Conservation (phyloP, 2,113 vertebrate genomes). For the Nothobranchius kuhntae region DNA sequence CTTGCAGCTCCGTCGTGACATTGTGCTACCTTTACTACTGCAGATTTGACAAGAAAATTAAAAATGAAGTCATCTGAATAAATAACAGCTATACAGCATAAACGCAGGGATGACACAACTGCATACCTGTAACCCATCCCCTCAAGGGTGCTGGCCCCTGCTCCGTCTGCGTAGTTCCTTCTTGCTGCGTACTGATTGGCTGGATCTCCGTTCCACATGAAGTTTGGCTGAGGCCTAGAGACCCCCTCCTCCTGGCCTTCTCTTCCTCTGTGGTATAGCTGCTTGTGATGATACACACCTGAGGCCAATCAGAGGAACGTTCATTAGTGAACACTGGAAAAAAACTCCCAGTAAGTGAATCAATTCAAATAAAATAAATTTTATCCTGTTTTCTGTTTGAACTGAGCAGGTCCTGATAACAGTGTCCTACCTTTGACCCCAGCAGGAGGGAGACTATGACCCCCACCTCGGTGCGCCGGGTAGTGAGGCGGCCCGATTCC, state of each 20-base stretch:
- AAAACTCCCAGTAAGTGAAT: no score
- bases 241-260: constrained; percentile 68
- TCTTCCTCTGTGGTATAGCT: constrained; percentile 68
- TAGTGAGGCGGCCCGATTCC: constrained; percentile 70
- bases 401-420: not conserved
- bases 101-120: not conserved
- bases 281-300: constrained; percentile 73
- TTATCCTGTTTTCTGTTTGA: not conserved
- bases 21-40: constrained; percentile 85
- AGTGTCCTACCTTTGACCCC: constrained; percentile 66
- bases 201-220: constrained; percentile 83
- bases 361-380: no score
- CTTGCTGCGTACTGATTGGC: constrained; percentile 82
- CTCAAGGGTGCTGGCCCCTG: constrained; percentile 76
- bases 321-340: not conserved
- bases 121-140: constrained; percentile 85
- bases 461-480: constrained; percentile 68
- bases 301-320: not conserved
- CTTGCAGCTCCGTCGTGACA: constrained; percentile 85
- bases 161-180: constrained; percentile 84
- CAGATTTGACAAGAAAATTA: constrained; percentile 20
- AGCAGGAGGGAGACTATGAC: constrained; percentile 60
- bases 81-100: no score
- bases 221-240: constrained; percentile 61
- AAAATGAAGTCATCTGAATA: not conserved